phyloP scores from a whole-genome alignment of 2,888 invertebrate genomes.

The Mycalesis mineus region DNA sequence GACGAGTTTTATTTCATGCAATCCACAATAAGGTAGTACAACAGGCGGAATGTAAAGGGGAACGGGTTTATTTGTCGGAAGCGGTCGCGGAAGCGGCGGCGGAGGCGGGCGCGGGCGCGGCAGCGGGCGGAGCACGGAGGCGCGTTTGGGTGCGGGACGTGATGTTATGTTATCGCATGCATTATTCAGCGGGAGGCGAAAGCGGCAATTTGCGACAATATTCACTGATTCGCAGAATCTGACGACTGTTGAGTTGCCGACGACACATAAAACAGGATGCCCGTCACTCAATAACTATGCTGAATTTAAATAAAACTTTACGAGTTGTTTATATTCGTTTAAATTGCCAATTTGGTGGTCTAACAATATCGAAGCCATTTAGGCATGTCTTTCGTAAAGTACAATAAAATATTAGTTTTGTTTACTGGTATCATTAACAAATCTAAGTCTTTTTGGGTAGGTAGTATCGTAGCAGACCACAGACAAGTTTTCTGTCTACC shows the following conservation, averaged over 20 bases:
- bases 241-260: constrained; percentile 66
- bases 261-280: constrained; percentile 70
- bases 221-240: constrained; percentile 73
- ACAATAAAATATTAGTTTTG: too few relatives aligned
- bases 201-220: constrained; percentile 78
- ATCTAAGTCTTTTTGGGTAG: too few relatives aligned
- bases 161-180: constrained; percentile 76
- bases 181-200: constrained; percentile 76
- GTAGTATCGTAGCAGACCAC: too few relatives aligned
- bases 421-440: too few relatives aligned
- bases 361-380: not conserved
- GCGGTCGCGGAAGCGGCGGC: constrained; percentile 17
- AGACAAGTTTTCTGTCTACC: not conserved
- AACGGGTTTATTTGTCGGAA: constrained; percentile 41
- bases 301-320: constrained; percentile 65
- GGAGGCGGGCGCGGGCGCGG: constrained; percentile 36
- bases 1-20: constrained; percentile 48
- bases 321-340: constrained; percentile 30
- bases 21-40: constrained; percentile 46
- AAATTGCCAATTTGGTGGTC: not conserved
- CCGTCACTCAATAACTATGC: constrained; percentile 67
- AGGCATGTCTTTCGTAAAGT: not conserved
- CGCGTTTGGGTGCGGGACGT: constrained; percentile 51
- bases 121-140: too few relatives aligned
- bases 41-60: constrained; percentile 44